Conservation (phyloP, 2,888 invertebrate species). For the Biston betularia region DNA sequence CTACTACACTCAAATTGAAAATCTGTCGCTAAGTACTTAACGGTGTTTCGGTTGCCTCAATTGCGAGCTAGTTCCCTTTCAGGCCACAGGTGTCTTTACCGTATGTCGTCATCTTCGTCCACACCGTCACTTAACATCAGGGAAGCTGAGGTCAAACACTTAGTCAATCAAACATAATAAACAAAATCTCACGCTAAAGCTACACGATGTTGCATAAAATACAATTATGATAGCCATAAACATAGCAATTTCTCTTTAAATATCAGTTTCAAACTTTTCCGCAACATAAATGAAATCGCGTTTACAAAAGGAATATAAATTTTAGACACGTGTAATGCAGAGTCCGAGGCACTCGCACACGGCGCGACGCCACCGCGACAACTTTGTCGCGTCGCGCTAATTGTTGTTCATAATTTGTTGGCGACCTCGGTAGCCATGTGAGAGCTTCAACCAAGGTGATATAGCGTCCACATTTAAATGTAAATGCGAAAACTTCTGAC, state of each 20-base stretch:
- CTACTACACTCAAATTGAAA: too few species aligned
- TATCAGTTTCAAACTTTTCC: conserved; percentile 33
- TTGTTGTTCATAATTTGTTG: conserved; percentile 80
- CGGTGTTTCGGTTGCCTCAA: too few species aligned
- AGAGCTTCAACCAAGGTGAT: conserved; percentile 64
- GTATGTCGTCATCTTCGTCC: too few species aligned
- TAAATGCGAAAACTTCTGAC: conserved; percentile 77
- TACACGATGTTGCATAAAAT: not conserved
- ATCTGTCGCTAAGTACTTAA: too few species aligned
- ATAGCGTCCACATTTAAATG: conserved; percentile 79
- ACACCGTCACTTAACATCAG: too few species aligned
- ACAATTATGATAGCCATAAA: conserved; percentile 12
- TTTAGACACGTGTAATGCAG: conserved; percentile 48
- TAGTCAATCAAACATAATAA: too few species aligned
- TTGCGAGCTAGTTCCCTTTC: too few species aligned
- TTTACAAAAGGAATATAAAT: conserved; percentile 54
- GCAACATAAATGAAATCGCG: conserved; percentile 42
- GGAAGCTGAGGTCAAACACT: too few species aligned
- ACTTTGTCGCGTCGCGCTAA: conserved; percentile 64
- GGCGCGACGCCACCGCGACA: conserved; percentile 52
- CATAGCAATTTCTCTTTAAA: conserved; percentile 27
- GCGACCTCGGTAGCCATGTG: conserved; percentile 45
- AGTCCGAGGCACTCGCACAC: conserved; percentile 36
- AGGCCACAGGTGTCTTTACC: too few species aligned
- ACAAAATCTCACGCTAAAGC: not conserved